These are phyloP conservation scores for Sarotherodon lohbergeri DNA, from an alignment of 2,113 vertebrate genomes.

Conservation along the genomic window DNA sequence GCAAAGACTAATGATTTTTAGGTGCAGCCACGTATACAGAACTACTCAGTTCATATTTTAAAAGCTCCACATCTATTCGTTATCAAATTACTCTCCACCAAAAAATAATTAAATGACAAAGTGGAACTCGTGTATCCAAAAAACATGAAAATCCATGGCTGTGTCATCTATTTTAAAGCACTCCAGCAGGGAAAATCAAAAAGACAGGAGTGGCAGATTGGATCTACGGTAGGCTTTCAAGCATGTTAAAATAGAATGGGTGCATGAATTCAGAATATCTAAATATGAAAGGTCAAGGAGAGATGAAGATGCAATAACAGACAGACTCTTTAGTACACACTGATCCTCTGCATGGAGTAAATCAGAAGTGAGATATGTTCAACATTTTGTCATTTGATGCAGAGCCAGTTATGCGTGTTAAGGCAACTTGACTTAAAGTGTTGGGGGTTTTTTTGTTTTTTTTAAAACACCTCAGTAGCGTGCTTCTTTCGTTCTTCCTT, in stretches of 20 bases:
- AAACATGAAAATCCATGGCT: conserved; percentile 16
- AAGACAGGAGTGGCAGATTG: neutral
- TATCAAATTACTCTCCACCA: neutral
- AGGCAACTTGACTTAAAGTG: neutral
- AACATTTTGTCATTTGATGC: neutral
- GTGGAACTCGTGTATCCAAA: neutral
- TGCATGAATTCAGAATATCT: neutral
- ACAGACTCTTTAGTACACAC: neutral
- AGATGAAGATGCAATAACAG: conserved; percentile 33
- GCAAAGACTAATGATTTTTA: neutral
- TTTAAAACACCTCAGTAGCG: rapidly evolving
- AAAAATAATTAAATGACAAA: neutral
- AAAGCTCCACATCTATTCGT: neutral
- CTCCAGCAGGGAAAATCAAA: conserved; percentile 15
- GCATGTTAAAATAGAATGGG: neutral
- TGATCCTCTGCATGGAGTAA: neutral
- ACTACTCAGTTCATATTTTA: neutral
- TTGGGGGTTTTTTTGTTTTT: neutral
- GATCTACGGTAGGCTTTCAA: conserved; percentile 23
- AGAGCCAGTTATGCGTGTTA: neutral
- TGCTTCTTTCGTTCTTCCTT: neutral
- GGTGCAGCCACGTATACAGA: neutral
- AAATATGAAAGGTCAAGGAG: neutral
- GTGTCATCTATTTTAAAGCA: conserved; percentile 1
- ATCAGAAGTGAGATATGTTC: neutral